Percentiles rank a stretch among this genome's conserved stretches.
Conservation (phyloP, 2,888 invertebrate species). For the Zonitis immaculata region DNA sequence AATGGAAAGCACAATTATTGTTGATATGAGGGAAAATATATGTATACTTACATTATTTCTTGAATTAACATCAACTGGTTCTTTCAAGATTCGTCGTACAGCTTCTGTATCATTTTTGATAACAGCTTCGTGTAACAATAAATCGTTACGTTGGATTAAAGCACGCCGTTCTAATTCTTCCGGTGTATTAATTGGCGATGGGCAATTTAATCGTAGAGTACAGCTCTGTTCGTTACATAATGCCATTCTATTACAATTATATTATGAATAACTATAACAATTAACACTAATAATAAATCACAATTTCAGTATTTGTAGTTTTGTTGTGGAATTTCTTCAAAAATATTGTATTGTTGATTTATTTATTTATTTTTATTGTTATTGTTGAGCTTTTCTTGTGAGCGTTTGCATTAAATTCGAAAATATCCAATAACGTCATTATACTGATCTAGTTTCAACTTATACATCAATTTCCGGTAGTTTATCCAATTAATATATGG, state of each 20-base stretch:
- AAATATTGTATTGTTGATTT: neutral
- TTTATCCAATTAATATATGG: neutral
- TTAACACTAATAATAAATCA: too few relatives aligned
- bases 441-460: neutral
- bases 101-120: constrained; percentile 68
- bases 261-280: too few relatives aligned
- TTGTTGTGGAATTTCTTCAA: neutral
- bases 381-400: too few relatives aligned
- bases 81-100: constrained; percentile 59
- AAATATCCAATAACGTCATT: neutral
- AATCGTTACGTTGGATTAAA: constrained; percentile 61
- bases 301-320: too few relatives aligned
- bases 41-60: constrained; percentile 62
- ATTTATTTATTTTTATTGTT: neutral
- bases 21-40: too few relatives aligned
- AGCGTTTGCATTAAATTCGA: too few relatives aligned
- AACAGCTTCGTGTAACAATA: constrained; percentile 67
- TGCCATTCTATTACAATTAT: too few relatives aligned
- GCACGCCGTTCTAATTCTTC: constrained; percentile 48
- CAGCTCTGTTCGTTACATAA: constrained; percentile 8
- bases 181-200: constrained; percentile 41
- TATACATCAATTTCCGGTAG: neutral
- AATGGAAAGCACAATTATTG: too few relatives aligned
- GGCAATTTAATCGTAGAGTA: constrained; percentile 25
- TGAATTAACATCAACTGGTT: constrained; percentile 66